Conservation (phyloP, 2,113 vertebrate genomes). For the Psophia crepitans region DNA sequence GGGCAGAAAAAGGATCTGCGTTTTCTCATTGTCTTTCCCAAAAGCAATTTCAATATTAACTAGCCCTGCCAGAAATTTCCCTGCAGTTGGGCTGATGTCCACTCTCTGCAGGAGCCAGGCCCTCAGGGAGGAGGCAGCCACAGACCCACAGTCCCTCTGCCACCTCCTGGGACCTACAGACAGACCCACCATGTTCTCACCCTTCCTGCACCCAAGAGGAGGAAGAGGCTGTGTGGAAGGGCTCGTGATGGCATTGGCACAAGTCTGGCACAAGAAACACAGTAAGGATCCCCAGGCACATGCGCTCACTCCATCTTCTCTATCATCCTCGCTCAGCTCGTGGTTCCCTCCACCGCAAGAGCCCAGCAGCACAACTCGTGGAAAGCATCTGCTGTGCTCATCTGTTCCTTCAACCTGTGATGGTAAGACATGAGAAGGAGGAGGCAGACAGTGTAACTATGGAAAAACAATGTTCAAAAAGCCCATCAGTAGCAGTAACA, state of each 20-base stretch:
- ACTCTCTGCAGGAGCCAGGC: not conserved
- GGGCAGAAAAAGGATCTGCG: not conserved
- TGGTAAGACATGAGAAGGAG: not conserved
- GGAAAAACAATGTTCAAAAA: not conserved
- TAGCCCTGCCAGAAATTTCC: not conserved
- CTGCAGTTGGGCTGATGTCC: not conserved
- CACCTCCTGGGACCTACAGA: not conserved
- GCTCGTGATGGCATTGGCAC: fast-evolving
- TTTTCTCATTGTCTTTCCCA: not conserved
- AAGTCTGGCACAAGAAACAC: not conserved
- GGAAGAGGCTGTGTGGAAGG: not conserved
- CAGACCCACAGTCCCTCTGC: not conserved
- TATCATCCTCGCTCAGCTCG: fast-evolving
- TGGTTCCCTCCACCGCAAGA: not conserved
- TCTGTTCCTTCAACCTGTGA: not conserved
- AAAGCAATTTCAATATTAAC: not conserved
- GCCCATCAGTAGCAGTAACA: fast-evolving
- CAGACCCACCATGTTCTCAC: not conserved
- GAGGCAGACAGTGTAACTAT: not conserved
- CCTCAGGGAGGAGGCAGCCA: fast-evolving
- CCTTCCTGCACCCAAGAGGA: not conserved
- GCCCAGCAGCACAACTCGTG: not conserved
- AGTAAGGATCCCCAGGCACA: not conserved
- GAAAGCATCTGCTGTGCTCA: not conserved
- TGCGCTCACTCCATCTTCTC: fast-evolving